phyloP scores from a whole-genome alignment of 2,888 invertebrate species.

The Emesis furor region DNA sequence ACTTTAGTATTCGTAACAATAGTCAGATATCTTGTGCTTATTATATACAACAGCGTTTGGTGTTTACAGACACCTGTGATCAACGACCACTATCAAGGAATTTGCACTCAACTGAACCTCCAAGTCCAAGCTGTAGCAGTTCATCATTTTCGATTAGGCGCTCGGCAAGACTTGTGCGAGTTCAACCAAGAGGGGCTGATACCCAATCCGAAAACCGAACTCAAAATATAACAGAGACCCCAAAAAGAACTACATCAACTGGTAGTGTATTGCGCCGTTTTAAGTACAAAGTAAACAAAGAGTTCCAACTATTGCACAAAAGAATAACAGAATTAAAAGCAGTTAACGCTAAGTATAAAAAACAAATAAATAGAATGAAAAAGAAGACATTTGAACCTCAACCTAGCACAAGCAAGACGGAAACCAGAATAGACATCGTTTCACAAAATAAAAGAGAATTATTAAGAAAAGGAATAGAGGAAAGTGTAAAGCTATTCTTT shows the following conservation, averaged over 20 bases:
- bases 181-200: too few relatives aligned
- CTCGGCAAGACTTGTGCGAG: not conserved
- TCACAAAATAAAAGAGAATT: not conserved
- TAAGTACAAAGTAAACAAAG: conserved; percentile 4
- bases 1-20: too few relatives aligned
- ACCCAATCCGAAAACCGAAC: not conserved
- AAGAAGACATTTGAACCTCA: not conserved
- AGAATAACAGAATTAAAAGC: conserved; percentile 1
- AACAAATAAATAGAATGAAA: not conserved
- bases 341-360: not conserved
- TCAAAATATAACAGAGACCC: not conserved
- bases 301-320: conserved; percentile 4
- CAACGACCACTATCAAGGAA: not conserved
- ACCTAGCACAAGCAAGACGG: not conserved
- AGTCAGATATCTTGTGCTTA: not conserved
- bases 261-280: not conserved
- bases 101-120: not conserved
- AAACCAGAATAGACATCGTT: not conserved
- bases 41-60: not conserved
- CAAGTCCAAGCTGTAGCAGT: not conserved
- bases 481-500: not conserved
- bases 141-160: conserved; percentile 1
- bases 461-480: not conserved
- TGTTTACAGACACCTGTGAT: not conserved
- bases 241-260: not conserved